These are phyloP conservation scores for Lagenorhynchus albirostris DNA, from an alignment of 2,113 vertebrate genomes.

Conservation along the genomic window DNA sequence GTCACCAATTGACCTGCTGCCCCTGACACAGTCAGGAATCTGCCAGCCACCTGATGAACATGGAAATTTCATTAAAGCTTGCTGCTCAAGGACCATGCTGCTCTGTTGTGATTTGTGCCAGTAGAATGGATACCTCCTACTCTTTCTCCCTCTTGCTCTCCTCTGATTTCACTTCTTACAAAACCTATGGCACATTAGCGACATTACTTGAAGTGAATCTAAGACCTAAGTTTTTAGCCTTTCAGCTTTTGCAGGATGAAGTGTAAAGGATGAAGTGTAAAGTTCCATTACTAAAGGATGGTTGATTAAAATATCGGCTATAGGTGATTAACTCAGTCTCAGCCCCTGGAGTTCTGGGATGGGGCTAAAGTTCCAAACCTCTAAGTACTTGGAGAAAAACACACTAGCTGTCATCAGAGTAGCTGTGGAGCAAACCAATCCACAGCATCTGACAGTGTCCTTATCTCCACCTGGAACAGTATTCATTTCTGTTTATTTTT, in stretches of 20 bases:
- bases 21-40: neutral
- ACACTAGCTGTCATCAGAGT: neutral
- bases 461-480: neutral
- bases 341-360: too few relatives aligned
- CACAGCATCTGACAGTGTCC: too few relatives aligned
- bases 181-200: neutral
- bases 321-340: too few relatives aligned
- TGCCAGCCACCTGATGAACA: neutral
- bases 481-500: neutral
- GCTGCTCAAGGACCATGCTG: fast-evolving
- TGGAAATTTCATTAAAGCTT: neutral
- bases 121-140: neutral
- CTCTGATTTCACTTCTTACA: neutral
- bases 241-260: neutral
- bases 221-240: neutral
- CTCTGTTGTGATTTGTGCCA: neutral
- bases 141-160: neutral
- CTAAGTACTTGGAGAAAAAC: too few relatives aligned
- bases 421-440: neutral
- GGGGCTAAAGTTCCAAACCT: too few relatives aligned
- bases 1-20: neutral
- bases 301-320: too few relatives aligned
- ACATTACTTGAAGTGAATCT: neutral
- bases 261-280: too few relatives aligned
- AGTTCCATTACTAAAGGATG: too few relatives aligned